Evolutionary conservation across 2,888 invertebrate genomes (phyloP), one percentile per base, ranked within the genome.

Genomic region (Caenorhabditis imperialis): DNA sequence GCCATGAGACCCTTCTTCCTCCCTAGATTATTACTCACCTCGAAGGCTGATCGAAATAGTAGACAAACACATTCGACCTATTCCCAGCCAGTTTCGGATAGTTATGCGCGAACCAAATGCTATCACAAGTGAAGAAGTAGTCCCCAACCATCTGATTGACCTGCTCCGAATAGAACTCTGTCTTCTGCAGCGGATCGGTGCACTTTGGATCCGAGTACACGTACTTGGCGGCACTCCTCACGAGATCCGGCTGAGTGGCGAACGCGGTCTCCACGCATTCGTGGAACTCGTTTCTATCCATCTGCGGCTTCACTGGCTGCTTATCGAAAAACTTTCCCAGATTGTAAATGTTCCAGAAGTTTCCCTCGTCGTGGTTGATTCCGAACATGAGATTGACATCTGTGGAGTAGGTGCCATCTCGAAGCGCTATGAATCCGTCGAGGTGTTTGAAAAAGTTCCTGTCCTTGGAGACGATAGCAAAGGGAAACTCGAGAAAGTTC

Each of bases 371-470:
- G 89, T 93, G 92, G 89, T 96, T 96, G 89, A 94, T 94, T 72
- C 97, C 97, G 82, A 96, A 92, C 85, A 98, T 91, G 71, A 97
- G 93, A 89, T 95, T 94, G 77, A 93, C 93, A 85, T 94, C 93
- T 87, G 93, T 93, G 84, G 93, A 93, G 86, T 94, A 94, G 89
- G 93, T 92, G 5, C 93, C 94, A 83, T 94, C 93, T 78, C 86
- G 74, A 16, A 88, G 73, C 12, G 88, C 84, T 22, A 69, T 72
- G 65, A 88, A 85, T 4, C 85, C 88, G 57, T 88, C 88, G 22
- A 81, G 72, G 44, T 81, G 78, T 47, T 81, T 77, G 80, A 84
- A 88, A 70, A 88, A 87, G 42, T 80, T 77, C 0, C 42, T 44
- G 45, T 80, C 80, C 47, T 70, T 70, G 53, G 75, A 80, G 6